Base-by-base conservation (phyloP, 1,140 invertebrate species). In the Zelostemma sp. region DNA sequence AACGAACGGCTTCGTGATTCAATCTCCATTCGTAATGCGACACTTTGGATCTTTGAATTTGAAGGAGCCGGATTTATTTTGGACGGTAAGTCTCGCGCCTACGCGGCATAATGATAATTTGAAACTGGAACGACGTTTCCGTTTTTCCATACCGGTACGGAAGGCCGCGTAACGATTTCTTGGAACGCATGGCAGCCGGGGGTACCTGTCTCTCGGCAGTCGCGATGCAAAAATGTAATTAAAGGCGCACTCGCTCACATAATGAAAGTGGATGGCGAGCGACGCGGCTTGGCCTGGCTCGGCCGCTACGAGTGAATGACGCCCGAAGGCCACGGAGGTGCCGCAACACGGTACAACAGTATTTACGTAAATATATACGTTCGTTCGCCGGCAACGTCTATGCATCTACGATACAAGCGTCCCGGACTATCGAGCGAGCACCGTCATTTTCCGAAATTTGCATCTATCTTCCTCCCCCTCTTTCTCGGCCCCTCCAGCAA, bases 291-390 rank as follows among this genome's bases (percentile, higher is more conserved):
- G 65, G 60, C 63, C 63, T 53, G 60, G 73, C 75, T 57, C 49
- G 60, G 64, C 73, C 74, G 74, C 72, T 72, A 60, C 74, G 75
- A 81, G 80, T 82, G 81, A 83, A 83, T 83, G 80, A 83, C 80
- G 80, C 80, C 80, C 79, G 80, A 83, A 82, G 81, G 81, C 81
- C 81, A 80, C 69, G 78, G 75, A 78, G 75, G 77, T 80, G 76
- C 78, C 57, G 74, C 75, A 79, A 78, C 73, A 66, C 72, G 72
- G 57, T 69, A 73, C 66, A 68, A 56, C 68, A 67, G 70, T 72
- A 62, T 75, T 77, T 75, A 72, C 73, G 75, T 75, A 77, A 73
- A 75, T 72, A 61, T 69, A 46, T 67, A 68, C 60, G 59, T 61
- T 61, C 60, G 57, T 73, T 58, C 61, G 43, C 43, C 53, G 33